Evolutionary conservation across 92 coral and sea anemone genomes (phyloP).

Genomic region (Zoanthus sansibaricus): DNA sequence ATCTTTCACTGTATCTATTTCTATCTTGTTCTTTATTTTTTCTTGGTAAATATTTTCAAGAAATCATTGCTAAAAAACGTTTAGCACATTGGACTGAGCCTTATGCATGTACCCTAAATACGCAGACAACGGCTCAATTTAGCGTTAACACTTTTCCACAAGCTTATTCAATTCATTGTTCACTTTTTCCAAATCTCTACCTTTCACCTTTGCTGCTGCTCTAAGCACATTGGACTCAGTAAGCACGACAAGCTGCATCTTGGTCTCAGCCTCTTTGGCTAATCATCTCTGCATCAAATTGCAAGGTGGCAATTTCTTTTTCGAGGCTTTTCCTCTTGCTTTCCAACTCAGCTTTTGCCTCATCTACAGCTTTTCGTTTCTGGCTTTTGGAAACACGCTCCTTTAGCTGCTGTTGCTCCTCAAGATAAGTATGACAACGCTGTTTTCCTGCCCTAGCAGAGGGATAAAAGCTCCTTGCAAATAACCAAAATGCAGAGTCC

Average conservation of each 20-base stretch:
- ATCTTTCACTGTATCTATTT: not conserved
- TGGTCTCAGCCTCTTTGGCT: conserved; percentile 19
- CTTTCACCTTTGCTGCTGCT: conserved; percentile 19
- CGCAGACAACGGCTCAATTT: conserved; percentile 13
- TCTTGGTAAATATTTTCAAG: conserved; percentile 15
- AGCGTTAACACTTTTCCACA: conserved; percentile 7
- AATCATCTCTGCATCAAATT: conserved; percentile 52
- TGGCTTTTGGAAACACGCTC: conserved; percentile 20
- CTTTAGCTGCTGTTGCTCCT: conserved; percentile 19
- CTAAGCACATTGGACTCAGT: conserved; percentile 30
- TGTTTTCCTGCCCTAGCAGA: conserved; percentile 47
- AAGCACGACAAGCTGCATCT: conserved; percentile 24
- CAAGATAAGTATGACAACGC: conserved; percentile 32
- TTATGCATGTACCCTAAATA: conserved; percentile 20
- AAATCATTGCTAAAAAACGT: conserved; percentile 7
- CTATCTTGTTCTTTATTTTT: not conserved
- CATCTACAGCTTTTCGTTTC: conserved; percentile 31
- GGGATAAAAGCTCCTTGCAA: conserved; percentile 49
- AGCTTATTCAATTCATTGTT: conserved; percentile 26
- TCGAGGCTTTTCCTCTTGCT: conserved; percentile 43
- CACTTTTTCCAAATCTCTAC: conserved; percentile 11
- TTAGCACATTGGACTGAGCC: conserved; percentile 11
- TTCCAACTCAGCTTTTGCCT: conserved; percentile 44
- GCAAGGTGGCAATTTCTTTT: conserved; percentile 41
- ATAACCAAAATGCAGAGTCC: conserved; percentile 25